Base-by-base conservation (phyloP, 2,888 invertebrate species). In the Sericinus montela region DNA sequence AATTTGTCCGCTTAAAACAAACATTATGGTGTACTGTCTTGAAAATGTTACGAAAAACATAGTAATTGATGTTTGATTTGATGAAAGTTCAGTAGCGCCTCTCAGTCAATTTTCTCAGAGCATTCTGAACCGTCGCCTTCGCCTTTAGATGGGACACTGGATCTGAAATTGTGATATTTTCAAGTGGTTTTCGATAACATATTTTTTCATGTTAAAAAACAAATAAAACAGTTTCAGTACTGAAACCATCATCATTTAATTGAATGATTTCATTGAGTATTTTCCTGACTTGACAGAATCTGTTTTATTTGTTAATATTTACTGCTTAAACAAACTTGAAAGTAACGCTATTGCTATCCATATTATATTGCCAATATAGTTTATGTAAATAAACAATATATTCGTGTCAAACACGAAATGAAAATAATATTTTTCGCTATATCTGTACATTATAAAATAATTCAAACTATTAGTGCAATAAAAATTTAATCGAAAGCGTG, bases 41-140 rank as follows among this genome's bases (percentile, higher is more conserved):
- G 76, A 72, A 77, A 83, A 82, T 83, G 82, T 81, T 60, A 63
- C 70, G 70, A 69, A 75, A 75, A 73, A 78, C 76, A 75, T 75
- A n/a, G 72, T 54, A 54, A 60, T 61, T 65, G 50, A 46, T 52
- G 69, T 64, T 65, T 61, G 45, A 56, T 48, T 56, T 54, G 55
- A 63, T 55, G 58, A 62, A 56, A 58, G 58, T 59, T 78, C 66
- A 85, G 69, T 77, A 86, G 72, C 84, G 84, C 65, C 76, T 81
- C 69, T 88, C 88, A 88, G 88, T 87, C 80, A 86, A 74, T 74
- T 84, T 88, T 84, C 78, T 78, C 75, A 88, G 84, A 71, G 88
- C 88, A 75, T 87, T 88, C 87, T 88, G 88, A 68, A 88, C 88
- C 63, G 87, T 88, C 80, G 86, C 87, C 72, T 87, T 88, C 82